These are phyloP conservation scores for Anolis apletophallus DNA, from an alignment of 2,797 vertebrate species.

Conservation along the genomic window DNA sequence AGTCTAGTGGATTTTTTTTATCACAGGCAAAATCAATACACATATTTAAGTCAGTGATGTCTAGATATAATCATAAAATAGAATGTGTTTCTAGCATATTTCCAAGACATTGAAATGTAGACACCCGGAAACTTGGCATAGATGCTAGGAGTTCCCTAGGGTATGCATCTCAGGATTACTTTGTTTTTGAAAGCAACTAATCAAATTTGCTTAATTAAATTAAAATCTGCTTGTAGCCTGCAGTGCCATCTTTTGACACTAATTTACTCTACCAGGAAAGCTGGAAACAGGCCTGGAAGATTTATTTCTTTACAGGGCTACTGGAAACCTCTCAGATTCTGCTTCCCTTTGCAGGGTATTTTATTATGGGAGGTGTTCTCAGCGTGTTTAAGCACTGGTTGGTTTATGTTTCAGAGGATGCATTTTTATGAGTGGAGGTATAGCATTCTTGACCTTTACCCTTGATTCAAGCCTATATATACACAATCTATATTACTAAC, in stretches of 20 bases:
- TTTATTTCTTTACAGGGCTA: no score
- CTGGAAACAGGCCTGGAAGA: no score
- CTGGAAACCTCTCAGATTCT: background rate
- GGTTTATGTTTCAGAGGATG: constrained; percentile 21
- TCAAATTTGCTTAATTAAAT: constrained; percentile 1
- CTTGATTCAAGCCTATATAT: constrained; percentile 40
- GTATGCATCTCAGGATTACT: no score
- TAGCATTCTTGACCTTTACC: constrained; percentile 34
- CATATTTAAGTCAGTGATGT: background rate
- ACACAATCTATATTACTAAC: constrained; percentile 14
- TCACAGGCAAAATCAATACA: background rate
- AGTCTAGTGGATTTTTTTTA: background rate
- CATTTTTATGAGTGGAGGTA: constrained; percentile 32
- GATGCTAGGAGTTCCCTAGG: no score
- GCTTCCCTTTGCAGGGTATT: background rate
- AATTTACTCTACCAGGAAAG: no score
- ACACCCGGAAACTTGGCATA: no score
- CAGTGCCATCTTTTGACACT: background rate
- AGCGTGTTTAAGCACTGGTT: constrained; percentile 27
- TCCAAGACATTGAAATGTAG: no score
- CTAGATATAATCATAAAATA: no score
- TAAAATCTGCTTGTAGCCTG: background rate
- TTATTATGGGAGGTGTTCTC: constrained; percentile 43
- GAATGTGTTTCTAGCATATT: no score
- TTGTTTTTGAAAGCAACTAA: no score